Evolutionary conservation across 2,113 vertebrate genomes (phyloP), one percentile per base, ranked within the genome.

Genomic region (Apeltes quadracus): DNA sequence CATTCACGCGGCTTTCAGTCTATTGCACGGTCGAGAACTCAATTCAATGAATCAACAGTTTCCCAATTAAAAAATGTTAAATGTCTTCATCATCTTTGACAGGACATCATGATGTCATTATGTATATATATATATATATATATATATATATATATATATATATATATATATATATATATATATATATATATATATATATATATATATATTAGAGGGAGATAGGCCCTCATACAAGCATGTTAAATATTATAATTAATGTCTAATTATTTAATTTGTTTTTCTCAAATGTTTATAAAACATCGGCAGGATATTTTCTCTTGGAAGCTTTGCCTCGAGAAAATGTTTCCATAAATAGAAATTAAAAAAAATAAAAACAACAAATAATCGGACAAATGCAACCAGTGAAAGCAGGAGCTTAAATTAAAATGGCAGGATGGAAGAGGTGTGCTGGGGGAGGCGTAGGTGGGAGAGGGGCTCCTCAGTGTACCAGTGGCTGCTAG

Each of bases 341-440:
- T 82, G n/a, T 54, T 29, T 63, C 88, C 82, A 89, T 89, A 91
- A 90, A 91, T 89, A 91, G 64, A 90, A 87, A 89, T 84, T 82
- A 43, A 48, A 83, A 84, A 74, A 72, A 83, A 61, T 13, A 61
- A 70, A 76, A 76, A 71, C 74, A 82, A 88, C 85, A 91, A 90
- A 91, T 82, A 81, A 83, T 32, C 3, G 2, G 74, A 81, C 62
- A 75, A 69, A 84, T 65, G 71, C 66, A 76, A 81, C 63, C 71
- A 50, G 41, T 58, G 70, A 78, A 78, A 82, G 81, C 72, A 62
- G 80, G 57, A 70, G 44, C 64, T 91, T 83, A 90, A 91, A 85
- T 91, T 88, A 87, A 86, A 79, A 84, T 72, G 34, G 69, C 53
- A 67, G 84, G 71, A 78, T 27, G 64, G 59, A 81, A 38, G 67